Evolutionary conservation across 37 sponge, comb jelly and placozoan genomes (phyloP).

Genomic region (Theonella swinhoei): DNA sequence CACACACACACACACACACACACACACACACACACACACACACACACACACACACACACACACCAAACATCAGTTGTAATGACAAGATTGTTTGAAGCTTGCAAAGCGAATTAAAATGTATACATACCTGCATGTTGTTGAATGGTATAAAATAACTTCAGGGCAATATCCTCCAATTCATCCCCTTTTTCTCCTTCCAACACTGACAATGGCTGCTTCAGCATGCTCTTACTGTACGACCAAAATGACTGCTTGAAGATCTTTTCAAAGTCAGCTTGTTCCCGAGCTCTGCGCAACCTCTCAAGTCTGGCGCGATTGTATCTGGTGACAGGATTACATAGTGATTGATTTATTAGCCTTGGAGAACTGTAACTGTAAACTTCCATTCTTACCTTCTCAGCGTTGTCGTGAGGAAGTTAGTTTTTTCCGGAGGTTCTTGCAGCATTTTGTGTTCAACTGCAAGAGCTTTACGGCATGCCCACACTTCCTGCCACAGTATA

Average conservation of each 20-base stretch:
- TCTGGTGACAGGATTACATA: too few relatives aligned
- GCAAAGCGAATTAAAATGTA: too few relatives aligned
- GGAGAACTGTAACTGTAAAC: too few relatives aligned
- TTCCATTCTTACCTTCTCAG: constrained; percentile 59
- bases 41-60: not conserved
- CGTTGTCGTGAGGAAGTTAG: constrained; percentile 92
- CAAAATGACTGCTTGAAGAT: constrained; percentile 92
- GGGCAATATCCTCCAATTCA: constrained; percentile 78
- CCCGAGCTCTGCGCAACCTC: constrained; percentile 60
- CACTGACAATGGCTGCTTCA: constrained; percentile 82
- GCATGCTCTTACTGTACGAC: constrained; percentile 90
- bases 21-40: too few relatives aligned
- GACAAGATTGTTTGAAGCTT: too few relatives aligned
- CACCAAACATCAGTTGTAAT: not conserved
- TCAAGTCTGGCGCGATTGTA: constrained; percentile 79
- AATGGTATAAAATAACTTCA: constrained; percentile 86
- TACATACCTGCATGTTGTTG: constrained; percentile 75
- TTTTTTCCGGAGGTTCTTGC: constrained; percentile 74
- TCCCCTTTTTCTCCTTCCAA: constrained; percentile 73
- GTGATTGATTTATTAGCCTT: too few relatives aligned
- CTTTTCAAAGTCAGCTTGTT: constrained; percentile 90
- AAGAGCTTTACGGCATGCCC: constrained; percentile 70
- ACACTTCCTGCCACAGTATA: constrained; percentile 78
- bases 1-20: too few relatives aligned
- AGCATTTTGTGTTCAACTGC: constrained; percentile 89